phyloP scores from a whole-genome alignment of 2,113 vertebrate genomes.

The Oreocharis arfaki region DNA sequence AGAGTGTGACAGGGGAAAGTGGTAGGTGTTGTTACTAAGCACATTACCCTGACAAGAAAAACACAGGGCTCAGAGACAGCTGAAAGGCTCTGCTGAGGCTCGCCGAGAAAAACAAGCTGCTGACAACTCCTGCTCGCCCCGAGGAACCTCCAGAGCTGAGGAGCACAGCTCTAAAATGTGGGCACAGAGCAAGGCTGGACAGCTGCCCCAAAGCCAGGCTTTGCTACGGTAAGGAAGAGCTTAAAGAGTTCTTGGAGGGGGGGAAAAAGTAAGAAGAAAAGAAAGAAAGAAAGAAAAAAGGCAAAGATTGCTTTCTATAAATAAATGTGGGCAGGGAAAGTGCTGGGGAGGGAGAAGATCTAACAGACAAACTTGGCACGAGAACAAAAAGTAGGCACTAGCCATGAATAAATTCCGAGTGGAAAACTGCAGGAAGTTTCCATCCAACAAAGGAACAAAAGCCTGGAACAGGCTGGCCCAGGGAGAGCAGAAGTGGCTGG shows the following conservation, averaged over 20 bases:
- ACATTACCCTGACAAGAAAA: slow-evolving; percentile 46
- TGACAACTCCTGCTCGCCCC: not conserved
- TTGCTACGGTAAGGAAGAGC: not conserved
- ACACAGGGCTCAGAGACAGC: not conserved
- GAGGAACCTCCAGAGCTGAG: not conserved
- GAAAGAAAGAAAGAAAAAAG: too few relatives aligned
- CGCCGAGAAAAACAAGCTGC: not conserved
- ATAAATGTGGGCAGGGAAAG: slow-evolving; percentile 4
- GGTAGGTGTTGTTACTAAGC: slow-evolving; percentile 35
- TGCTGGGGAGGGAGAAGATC: slow-evolving; percentile 30
- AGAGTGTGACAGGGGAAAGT: slow-evolving; percentile 16
- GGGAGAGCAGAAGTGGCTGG: not conserved
- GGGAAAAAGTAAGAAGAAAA: too few relatives aligned
- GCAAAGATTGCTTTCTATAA: not conserved
- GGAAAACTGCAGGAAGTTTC: slow-evolving; percentile 16
- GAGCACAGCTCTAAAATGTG: not conserved
- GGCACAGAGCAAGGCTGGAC: not conserved
- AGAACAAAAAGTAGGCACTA: slow-evolving; percentile 7
- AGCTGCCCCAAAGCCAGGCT: not conserved
- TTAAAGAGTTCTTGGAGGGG: not conserved
- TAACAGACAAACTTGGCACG: slow-evolving; percentile 44
- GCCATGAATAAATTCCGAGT: slow-evolving; percentile 23
- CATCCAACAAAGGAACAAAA: not conserved
- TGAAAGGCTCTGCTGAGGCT: not conserved
- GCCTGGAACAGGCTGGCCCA: not conserved